Evolutionary conservation across 37 sponge, comb jelly and placozoan species (phyloP).

Genomic region (Diacarnus erythraeanus): DNA sequence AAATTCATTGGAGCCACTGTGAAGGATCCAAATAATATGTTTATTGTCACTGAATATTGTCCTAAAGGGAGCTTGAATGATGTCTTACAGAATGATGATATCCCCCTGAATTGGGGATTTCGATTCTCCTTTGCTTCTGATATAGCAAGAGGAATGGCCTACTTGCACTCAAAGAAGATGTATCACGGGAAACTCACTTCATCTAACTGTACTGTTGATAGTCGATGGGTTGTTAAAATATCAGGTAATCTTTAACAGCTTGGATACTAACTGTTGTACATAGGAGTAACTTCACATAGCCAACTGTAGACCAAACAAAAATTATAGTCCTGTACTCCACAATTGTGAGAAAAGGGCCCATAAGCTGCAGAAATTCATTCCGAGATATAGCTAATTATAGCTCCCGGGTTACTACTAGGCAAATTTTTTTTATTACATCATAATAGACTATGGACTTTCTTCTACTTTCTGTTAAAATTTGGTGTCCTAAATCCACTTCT

Average conservation of each 20-base stretch:
- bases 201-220: slow-evolving; percentile 90
- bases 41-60: slow-evolving; percentile 88
- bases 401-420: too few relatives aligned
- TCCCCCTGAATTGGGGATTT: slow-evolving; percentile 92
- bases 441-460: too few relatives aligned
- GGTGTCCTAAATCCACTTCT: too few relatives aligned
- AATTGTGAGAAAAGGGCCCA: too few relatives aligned
- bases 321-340: too few relatives aligned
- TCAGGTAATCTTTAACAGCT: slow-evolving; percentile 48
- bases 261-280: not conserved
- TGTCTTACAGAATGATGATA: slow-evolving; percentile 89
- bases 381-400: too few relatives aligned
- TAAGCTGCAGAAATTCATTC: not conserved
- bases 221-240: slow-evolving; percentile 89
- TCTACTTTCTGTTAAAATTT: too few relatives aligned
- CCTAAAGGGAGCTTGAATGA: slow-evolving; percentile 93
- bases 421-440: too few relatives aligned
- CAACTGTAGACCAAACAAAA: too few relatives aligned
- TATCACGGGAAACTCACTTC: slow-evolving; percentile 80
- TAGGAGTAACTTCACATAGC: too few relatives aligned
- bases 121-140: slow-evolving; percentile 87
- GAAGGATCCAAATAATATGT: slow-evolving; percentile 28
- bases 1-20: slow-evolving; percentile 85
- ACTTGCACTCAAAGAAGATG: slow-evolving; percentile 69
- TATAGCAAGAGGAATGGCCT: slow-evolving; percentile 83